phyloP scores from a whole-genome alignment of 30 jellyfish, hydroid and myxozoan genomes.

The Pelagia noctiluca region DNA sequence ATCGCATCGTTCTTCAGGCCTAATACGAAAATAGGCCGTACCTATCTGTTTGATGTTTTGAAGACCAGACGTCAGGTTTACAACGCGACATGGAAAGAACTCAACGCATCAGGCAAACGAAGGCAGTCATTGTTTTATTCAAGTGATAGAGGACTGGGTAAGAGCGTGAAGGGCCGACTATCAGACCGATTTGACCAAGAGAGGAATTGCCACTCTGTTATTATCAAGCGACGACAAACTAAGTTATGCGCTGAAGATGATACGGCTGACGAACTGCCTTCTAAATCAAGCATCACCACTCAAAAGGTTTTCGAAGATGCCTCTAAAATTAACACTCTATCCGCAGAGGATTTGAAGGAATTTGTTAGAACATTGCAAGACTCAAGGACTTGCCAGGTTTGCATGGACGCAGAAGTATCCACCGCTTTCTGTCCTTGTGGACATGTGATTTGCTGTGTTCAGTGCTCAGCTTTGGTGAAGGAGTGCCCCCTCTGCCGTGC shows the following conservation, averaged over 20 bases:
- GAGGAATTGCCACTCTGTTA: slow-evolving; percentile 65
- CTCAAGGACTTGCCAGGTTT: slow-evolving; percentile 93
- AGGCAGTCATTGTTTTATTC: slow-evolving; percentile 89
- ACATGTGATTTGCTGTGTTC: slow-evolving; percentile 95
- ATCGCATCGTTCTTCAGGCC: slow-evolving; percentile 86
- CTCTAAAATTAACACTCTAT: slow-evolving; percentile 50
- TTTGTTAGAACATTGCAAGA: slow-evolving; percentile 86
- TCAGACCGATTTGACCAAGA: slow-evolving; percentile 24
- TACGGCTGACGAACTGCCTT: background rate
- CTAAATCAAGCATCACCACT: slow-evolving; percentile 15
- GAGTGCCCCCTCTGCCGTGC: slow-evolving; percentile 99
- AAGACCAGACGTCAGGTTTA: slow-evolving; percentile 96
- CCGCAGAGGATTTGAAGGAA: slow-evolving; percentile 85
- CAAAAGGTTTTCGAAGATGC: slow-evolving; percentile 55
- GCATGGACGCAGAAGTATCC: slow-evolving; percentile 95
- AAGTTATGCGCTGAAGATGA: slow-evolving; percentile 46
- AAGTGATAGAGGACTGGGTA: slow-evolving; percentile 85
- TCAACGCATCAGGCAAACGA: slow-evolving; percentile 85
- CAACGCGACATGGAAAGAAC: slow-evolving; percentile 96
- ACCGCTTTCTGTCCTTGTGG: slow-evolving; percentile 99
- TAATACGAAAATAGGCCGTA: slow-evolving; percentile 66
- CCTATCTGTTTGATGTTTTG: slow-evolving; percentile 91
- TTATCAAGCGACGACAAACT: slow-evolving; percentile 67
- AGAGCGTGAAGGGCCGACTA: slow-evolving; percentile 23
- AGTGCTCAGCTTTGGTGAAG: slow-evolving; percentile 97